These are phyloP conservation scores for Formica aserva DNA, from an alignment of 2,888 invertebrate genomes.

Conservation along the genomic window DNA sequence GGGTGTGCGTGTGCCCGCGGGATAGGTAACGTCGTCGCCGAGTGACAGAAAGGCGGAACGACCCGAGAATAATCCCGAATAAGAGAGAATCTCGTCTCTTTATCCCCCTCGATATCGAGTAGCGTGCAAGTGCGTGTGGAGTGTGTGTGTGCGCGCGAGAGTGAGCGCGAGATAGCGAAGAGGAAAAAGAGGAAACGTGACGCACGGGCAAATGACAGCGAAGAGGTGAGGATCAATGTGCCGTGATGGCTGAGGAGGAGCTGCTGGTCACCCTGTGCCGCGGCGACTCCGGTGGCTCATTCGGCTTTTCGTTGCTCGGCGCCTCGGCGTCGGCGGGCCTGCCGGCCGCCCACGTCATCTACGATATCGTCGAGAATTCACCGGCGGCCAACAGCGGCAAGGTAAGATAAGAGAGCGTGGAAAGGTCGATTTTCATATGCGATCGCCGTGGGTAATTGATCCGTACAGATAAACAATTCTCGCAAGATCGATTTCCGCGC, in stretches of 20 bases:
- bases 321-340: slow-evolving; percentile 95
- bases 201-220: slow-evolving; percentile 77
- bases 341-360: slow-evolving; percentile 93
- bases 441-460: neutral
- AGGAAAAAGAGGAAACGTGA: slow-evolving; percentile 52
- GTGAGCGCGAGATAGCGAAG: slow-evolving; percentile 51
- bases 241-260: slow-evolving; percentile 94
- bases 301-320: slow-evolving; percentile 96
- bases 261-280: slow-evolving; percentile 95
- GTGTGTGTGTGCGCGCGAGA: slow-evolving; percentile 38
- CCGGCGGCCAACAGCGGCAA: slow-evolving; percentile 96
- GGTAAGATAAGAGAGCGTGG: slow-evolving; percentile 86
- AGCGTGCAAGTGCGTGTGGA: neutral
- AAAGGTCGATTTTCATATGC: slow-evolving; percentile 8
- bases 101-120: neutral
- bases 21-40: slow-evolving; percentile 28
- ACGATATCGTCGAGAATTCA: slow-evolving; percentile 96
- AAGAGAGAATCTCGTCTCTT: neutral
- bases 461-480: slow-evolving; percentile 7
- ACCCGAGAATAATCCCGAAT: slow-evolving; percentile 3
- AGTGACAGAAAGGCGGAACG: slow-evolving; percentile 61
- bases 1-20: slow-evolving; percentile 64
- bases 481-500: slow-evolving; percentile 27
- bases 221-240: slow-evolving; percentile 77
- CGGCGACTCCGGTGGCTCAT: slow-evolving; percentile 95